Evolutionary conservation across 1,140 invertebrate species (phyloP).

Genomic region (Cylas formicarius): DNA sequence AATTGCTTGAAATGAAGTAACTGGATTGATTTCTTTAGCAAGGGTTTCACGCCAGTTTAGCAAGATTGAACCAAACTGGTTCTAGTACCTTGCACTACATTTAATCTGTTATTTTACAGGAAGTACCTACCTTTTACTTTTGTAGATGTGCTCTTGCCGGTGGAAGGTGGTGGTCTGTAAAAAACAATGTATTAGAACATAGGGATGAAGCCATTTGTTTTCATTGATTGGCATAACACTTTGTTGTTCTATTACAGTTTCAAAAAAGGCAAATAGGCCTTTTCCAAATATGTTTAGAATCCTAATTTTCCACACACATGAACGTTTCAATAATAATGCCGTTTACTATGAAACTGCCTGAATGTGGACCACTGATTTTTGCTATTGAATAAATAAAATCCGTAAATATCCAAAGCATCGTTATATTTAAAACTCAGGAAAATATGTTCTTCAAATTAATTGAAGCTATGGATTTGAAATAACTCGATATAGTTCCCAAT

Average conservation of each 20-base stretch:
- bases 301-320: conserved; percentile 16
- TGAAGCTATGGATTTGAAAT: too few relatives aligned
- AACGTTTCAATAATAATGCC: conserved; percentile 12
- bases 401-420: too few relatives aligned
- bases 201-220: not conserved
- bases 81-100: conserved; percentile 12
- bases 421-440: too few relatives aligned
- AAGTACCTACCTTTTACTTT: not conserved
- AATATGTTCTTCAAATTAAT: too few relatives aligned
- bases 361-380: conserved; percentile 16
- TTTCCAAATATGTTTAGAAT: too few relatives aligned
- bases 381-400: too few relatives aligned
- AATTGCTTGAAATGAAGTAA: too few relatives aligned
- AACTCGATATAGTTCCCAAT: too few relatives aligned
- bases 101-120: conserved; percentile 1
- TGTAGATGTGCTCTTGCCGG: not conserved
- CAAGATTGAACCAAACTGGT: conserved; percentile 5
- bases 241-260: not conserved
- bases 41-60: conserved; percentile 14
- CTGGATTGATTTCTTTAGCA: conserved; percentile 12
- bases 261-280: not conserved
- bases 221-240: conserved; percentile 4
- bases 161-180: not conserved
- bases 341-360: conserved; percentile 18
- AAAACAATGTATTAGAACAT: not conserved